phyloP scores from a whole-genome alignment of 2,888 invertebrate genomes.

The Troilus luridus region DNA sequence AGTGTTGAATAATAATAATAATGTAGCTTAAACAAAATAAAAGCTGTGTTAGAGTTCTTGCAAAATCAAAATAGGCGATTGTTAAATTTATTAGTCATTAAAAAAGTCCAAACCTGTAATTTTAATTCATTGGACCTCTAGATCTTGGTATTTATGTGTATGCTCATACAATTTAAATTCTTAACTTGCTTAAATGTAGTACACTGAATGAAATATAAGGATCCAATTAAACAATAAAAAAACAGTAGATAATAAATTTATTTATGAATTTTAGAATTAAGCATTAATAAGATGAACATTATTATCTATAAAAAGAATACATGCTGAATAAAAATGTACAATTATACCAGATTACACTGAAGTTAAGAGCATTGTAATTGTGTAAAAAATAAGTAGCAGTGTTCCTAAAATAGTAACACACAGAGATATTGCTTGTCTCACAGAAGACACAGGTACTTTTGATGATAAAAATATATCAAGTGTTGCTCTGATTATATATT shows the following conservation, averaged over 20 bases:
- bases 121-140: too few species aligned
- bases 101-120: too few species aligned
- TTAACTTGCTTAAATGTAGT: too few species aligned
- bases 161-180: too few species aligned
- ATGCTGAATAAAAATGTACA: not conserved
- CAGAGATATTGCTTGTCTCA: conserved; percentile 77
- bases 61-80: too few species aligned
- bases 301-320: not conserved
- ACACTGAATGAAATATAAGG: not conserved
- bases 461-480: conserved; percentile 74
- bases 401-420: conserved; percentile 83
- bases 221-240: conserved; percentile 61
- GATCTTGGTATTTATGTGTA: too few species aligned
- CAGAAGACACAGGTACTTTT: conserved; percentile 72
- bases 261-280: not conserved
- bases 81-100: too few species aligned
- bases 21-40: too few species aligned
- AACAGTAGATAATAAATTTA: not conserved
- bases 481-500: conserved; percentile 84
- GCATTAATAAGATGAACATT: not conserved
- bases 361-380: conserved; percentile 73
- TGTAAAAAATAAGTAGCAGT: conserved; percentile 76
- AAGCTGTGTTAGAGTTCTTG: too few species aligned
- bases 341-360: conserved; percentile 57
- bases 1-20: too few species aligned